Conservation (phyloP, 2,888 invertebrate genomes). For the Notodonta dromedarius region DNA sequence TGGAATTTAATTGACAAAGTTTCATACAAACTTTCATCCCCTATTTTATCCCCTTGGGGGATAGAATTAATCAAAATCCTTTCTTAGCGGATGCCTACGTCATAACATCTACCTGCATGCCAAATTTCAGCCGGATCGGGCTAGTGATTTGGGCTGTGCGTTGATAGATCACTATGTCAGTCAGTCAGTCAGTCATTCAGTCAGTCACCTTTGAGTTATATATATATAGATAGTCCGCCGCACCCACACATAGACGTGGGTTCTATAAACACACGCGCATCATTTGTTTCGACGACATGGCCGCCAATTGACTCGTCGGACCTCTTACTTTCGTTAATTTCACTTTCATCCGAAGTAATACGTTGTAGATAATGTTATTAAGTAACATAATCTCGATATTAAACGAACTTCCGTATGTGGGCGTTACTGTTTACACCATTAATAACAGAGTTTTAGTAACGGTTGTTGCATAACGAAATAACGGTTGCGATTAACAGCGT, state of each 20-base stretch:
- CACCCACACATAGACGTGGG: conserved; percentile 49
- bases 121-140: too few species aligned
- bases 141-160: too few species aligned
- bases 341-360: conserved; percentile 75
- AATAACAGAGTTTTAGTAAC: conserved; percentile 27
- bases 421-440: conserved; percentile 47
- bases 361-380: conserved; percentile 54
- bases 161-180: too few species aligned
- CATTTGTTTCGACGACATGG: conserved; percentile 61
- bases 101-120: too few species aligned
- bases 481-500: conserved; percentile 28
- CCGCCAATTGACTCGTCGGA: conserved; percentile 52
- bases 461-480: conserved; percentile 12
- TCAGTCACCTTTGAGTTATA: too few species aligned
- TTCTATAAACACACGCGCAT: conserved; percentile 48
- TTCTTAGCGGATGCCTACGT: too few species aligned
- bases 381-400: conserved; percentile 60
- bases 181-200: too few species aligned
- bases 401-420: conserved; percentile 46
- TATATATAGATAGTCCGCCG: conserved; percentile 36
- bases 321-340: conserved; percentile 76
- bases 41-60: too few species aligned
- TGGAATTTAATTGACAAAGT: too few species aligned
- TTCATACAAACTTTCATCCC: too few species aligned
- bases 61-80: too few species aligned